A percentile compares a stretch with the other conserved stretches of the same genome.
Evolutionary conservation across 2,888 invertebrate genomes (phyloP).

Genomic region (Onthophagus sagittarius): DNA sequence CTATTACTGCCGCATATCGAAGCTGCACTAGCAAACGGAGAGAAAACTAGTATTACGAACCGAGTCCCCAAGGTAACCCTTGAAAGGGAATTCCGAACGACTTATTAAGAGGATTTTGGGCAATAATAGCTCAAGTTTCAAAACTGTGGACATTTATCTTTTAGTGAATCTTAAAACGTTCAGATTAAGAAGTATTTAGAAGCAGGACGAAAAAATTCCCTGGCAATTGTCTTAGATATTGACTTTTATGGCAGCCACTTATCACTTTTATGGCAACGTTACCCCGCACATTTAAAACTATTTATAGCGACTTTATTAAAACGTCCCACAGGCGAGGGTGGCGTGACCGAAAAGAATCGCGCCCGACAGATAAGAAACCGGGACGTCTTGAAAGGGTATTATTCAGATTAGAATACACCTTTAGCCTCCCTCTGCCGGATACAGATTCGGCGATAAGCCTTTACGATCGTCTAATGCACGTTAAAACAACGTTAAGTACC

Average conservation of each 20-base stretch:
- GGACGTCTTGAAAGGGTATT: background rate
- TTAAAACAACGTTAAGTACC: background rate
- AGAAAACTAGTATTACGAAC: background rate
- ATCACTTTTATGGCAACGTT: conserved; percentile 9
- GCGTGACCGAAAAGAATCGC: background rate
- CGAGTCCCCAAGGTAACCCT: background rate
- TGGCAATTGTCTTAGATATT: conserved; percentile 8
- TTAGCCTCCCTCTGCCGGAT: background rate
- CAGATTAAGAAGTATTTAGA: background rate
- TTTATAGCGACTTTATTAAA: conserved; percentile 10
- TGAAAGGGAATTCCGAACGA: background rate
- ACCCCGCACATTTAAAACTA: conserved; percentile 11
- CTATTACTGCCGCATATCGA: background rate
- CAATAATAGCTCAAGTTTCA: background rate
- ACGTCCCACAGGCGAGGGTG: background rate
- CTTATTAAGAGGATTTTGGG: background rate
- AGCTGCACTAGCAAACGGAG: background rate
- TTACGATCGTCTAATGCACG: background rate
- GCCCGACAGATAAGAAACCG: background rate
- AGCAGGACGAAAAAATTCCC: background rate
- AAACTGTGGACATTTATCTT: background rate
- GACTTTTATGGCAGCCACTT: conserved; percentile 9
- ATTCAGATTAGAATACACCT: background rate
- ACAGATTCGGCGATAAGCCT: background rate
- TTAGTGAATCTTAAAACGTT: background rate